Conservation (phyloP, 2,888 invertebrate species). For the Blomia tropicalis region DNA sequence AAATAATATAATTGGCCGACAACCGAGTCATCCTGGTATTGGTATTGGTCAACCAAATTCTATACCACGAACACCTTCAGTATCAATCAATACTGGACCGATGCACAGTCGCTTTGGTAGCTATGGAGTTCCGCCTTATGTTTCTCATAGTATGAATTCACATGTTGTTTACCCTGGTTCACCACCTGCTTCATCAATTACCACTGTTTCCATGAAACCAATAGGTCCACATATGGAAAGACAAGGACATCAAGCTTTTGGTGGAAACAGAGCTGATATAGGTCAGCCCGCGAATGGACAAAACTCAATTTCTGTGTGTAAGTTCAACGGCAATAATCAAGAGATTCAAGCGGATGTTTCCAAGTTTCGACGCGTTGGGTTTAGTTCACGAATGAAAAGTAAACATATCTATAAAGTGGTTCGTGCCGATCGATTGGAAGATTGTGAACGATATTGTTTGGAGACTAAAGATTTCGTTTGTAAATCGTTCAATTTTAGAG, state of each 20-base stretch:
- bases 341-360: not conserved
- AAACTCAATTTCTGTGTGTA: not conserved
- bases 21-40: too few relatives aligned
- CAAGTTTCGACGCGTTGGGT: conserved; percentile 28
- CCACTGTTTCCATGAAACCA: not conserved
- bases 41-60: too few relatives aligned
- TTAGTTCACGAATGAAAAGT: conserved; percentile 29
- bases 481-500: conserved; percentile 65
- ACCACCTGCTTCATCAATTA: not conserved
- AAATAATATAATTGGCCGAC: not conserved
- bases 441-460: conserved; percentile 68
- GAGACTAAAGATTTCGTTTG: conserved; percentile 67
- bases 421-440: conserved; percentile 41
- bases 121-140: conserved; percentile 18
- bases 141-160: conserved; percentile 7
- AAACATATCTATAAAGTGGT: conserved; percentile 29
- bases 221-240: not conserved
- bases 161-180: conserved; percentile 4
- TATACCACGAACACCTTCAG: too few relatives aligned
- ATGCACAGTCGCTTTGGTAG: conserved; percentile 3
- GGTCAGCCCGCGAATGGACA: not conserved
- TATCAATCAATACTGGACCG: not conserved
- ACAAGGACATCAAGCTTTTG: not conserved
- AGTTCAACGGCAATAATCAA: not conserved
- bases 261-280: not conserved